Base-by-base conservation (phyloP, 2,797 vertebrate species). In the Channallabes apus region DNA sequence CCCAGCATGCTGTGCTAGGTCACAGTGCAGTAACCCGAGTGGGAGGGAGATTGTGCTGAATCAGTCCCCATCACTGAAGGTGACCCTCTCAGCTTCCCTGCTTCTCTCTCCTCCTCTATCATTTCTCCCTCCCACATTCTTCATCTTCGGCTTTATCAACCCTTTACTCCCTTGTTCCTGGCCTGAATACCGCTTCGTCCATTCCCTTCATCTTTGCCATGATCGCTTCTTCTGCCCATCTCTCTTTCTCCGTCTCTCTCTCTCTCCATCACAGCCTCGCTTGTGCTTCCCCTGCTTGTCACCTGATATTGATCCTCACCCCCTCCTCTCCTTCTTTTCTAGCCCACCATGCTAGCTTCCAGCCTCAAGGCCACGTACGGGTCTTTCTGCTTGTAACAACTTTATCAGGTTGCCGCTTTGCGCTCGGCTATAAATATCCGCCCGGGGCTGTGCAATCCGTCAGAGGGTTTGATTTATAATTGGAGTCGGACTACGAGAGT, bases 51-150 rank as follows among this genome's bases (percentile, higher is more conserved):
- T 94, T 91, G 86, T 96, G 95, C 95, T 96, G 95, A 96, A 94
- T 95, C 95, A 95, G 94, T 91, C 88, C 90, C 90, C 92, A 91
- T 92, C 90, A 90, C 82, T 95, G 95, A 96, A 96, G 95, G 95
- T 96, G 95, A 96, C 95, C 94, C 92, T 92, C 83, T 82, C 87
- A 90, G 90, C 87, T 91, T 94, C 91, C 90, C 86, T 86, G 90
- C 89, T 91, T 90, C 89, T 93, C 93, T 93, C 24, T n/a, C 84
- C 56, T 54, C 68, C 93, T 91, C 92, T 90, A 93, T 95, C 93
- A 92, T 84, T 81, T 91, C 91, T 92, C 90, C 58, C 90, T 90
- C 90, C 91, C 91, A 92, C 90, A 41, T 62, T 46, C 46, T 64
- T 38, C 77, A 73, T 85, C 75, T 29, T 75, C 29, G 6, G 29